Conservation (phyloP, 2,797 vertebrate genomes). For the Amniataba percoides region DNA sequence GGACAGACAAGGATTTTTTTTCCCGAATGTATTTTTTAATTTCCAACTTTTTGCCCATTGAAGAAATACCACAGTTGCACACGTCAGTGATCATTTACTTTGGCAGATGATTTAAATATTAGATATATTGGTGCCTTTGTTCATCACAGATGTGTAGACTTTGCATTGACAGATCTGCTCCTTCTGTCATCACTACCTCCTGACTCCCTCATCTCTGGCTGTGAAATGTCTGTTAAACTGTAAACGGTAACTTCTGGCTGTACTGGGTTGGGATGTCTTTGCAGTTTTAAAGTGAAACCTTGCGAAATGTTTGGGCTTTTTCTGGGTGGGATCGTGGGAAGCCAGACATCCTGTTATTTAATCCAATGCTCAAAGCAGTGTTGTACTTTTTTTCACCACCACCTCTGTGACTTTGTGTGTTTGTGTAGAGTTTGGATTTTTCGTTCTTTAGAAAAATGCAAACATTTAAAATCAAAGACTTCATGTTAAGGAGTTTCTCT, state of each 20-base stretch:
- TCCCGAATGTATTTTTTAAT: too few relatives aligned
- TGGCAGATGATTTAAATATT: background rate
- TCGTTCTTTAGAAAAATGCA: background rate
- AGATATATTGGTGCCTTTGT: background rate
- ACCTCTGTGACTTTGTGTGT: conserved; percentile 1
- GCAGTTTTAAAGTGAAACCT: conserved; percentile 25
- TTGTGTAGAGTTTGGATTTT: background rate
- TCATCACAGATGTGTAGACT: background rate
- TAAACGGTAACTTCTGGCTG: background rate
- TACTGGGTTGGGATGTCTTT: conserved; percentile 44
- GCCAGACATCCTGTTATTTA: background rate
- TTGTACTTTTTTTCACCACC: background rate
- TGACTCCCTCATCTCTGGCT: conserved; percentile 2
- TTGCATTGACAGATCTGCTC: background rate
- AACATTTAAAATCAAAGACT: conserved; percentile 3
- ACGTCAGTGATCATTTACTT: too few relatives aligned
- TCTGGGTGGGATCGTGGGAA: conserved; percentile 35
- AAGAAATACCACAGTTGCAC: background rate
- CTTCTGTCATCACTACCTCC: background rate
- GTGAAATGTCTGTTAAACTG: conserved; percentile 7
- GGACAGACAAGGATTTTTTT: background rate
- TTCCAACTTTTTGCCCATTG: background rate
- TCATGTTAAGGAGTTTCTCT: background rate
- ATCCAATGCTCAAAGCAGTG: background rate
- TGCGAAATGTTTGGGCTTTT: background rate